Percentiles rank a stretch among this genome's conserved stretches.
phyloP scores from a whole-genome alignment of 2,113 vertebrate species.

The Leptobrachium leishanense region DNA sequence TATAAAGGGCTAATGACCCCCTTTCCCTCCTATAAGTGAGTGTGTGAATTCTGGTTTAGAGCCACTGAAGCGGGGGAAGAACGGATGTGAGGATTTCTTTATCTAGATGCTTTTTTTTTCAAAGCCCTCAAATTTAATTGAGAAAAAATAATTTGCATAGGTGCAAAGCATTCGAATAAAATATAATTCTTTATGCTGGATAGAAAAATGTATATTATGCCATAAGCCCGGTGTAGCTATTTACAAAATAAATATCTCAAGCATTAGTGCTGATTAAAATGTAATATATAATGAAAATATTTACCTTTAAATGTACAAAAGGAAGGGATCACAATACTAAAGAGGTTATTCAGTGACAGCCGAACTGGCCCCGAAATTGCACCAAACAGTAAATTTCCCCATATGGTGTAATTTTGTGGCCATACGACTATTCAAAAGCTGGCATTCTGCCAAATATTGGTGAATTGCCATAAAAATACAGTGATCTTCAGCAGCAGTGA shows the following conservation, averaged over 20 bases:
- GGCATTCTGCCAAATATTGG: too few relatives aligned
- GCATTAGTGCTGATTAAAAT: background rate
- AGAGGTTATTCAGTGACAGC: too few relatives aligned
- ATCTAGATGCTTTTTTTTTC: conserved; percentile 22
- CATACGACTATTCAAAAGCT: too few relatives aligned
- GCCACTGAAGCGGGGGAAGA: conserved; percentile 27
- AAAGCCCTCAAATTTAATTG: conserved; percentile 41
- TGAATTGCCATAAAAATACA: too few relatives aligned
- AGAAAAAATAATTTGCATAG: conserved; percentile 41
- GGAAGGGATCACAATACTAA: background rate
- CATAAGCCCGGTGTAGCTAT: conserved; percentile 26
- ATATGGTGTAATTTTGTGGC: too few relatives aligned
- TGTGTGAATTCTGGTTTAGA: conserved; percentile 24
- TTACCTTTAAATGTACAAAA: background rate
- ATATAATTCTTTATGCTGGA: conserved; percentile 20
- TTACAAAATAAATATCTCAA: conserved; percentile 20
- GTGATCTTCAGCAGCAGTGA: too few relatives aligned
- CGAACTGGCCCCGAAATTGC: too few relatives aligned
- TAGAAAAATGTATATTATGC: conserved; percentile 21
- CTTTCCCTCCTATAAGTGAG: conserved; percentile 31
- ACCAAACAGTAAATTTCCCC: too few relatives aligned
- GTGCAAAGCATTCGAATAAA: conserved; percentile 36
- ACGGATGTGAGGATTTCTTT: conserved; percentile 15
- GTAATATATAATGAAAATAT: background rate
- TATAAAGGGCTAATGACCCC: conserved; percentile 41